These are phyloP conservation scores for Urocyon cinereoargenteus DNA, from an alignment of 2,797 vertebrate species.

Conservation along the genomic window DNA sequence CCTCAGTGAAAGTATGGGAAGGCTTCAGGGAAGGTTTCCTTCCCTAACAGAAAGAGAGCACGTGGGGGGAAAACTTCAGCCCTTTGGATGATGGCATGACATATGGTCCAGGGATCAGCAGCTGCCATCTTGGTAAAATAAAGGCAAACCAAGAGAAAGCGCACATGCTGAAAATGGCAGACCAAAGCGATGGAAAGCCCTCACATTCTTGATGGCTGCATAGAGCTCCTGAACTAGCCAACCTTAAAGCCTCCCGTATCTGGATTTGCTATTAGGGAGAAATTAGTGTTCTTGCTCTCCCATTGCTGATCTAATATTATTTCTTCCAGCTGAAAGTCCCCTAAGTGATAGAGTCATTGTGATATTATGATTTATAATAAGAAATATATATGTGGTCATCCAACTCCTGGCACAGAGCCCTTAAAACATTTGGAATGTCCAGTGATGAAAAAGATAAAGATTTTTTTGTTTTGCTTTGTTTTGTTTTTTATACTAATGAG, in stretches of 20 bases:
- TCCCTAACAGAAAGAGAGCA: not conserved
- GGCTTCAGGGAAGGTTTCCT: not conserved
- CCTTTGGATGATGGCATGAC: not conserved
- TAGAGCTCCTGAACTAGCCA: not conserved
- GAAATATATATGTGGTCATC: not conserved
- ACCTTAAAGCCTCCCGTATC: not conserved
- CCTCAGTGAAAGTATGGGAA: not conserved
- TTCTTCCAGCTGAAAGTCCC: not conserved
- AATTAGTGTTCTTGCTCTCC: not conserved
- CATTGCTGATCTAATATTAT: not conserved
- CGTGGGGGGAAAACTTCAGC: not conserved
- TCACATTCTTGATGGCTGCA: not conserved
- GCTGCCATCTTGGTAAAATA: too few species aligned
- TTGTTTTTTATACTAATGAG: not conserved
- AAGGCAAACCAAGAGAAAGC: not conserved
- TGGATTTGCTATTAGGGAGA: not conserved
- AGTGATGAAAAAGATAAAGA: not conserved
- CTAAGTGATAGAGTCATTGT: not conserved
- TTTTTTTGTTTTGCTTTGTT: not conserved
- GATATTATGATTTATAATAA: not conserved
- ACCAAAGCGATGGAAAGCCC: not conserved
- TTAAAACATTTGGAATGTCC: not conserved
- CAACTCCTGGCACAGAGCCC: not conserved
- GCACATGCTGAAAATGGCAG: not conserved
- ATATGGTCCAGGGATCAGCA: fast-evolving